Evolutionary conservation across 30 jellyfish, hydroid and myxozoan genomes (phyloP).

Genomic region (Turritopsis rubra): DNA sequence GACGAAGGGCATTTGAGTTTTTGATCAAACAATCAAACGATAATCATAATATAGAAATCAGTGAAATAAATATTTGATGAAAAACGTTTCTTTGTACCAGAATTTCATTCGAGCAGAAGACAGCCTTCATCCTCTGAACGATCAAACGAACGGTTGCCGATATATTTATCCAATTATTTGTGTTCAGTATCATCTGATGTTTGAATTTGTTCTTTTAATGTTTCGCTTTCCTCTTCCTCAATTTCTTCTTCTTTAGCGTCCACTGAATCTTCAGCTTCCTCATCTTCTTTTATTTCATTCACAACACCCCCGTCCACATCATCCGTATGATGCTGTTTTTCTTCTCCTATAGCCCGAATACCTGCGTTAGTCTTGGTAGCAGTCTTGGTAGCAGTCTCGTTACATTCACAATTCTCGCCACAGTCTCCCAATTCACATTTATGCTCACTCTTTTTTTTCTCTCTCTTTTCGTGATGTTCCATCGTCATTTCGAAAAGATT

Average conservation of each 20-base stretch:
- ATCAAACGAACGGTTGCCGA: too few species aligned
- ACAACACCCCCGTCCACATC: neutral
- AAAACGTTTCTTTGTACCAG: neutral
- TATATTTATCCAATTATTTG: neutral
- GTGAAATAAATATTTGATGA: neutral
- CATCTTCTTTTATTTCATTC: neutral
- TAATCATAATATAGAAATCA: neutral
- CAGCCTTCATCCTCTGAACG: too few species aligned
- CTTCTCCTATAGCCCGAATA: neutral
- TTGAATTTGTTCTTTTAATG: neutral
- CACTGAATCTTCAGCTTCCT: neutral
- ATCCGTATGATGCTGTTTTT: neutral
- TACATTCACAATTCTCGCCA: conserved; percentile 8
- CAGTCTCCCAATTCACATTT: conserved; percentile 3
- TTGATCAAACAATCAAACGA: neutral
- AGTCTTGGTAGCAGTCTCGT: neutral
- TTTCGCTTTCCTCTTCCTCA: neutral
- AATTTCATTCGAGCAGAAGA: too few species aligned
- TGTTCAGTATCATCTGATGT: neutral
- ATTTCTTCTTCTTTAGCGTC: neutral
- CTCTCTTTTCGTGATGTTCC: conserved; percentile 49
- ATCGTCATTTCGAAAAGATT: conserved; percentile 77
- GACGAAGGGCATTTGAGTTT: too few species aligned
- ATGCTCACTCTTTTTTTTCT: neutral
- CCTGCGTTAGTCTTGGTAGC: neutral